Evolutionary conservation across 1,140 invertebrate species (phyloP).

Genomic region (Scaptodrosophila lebanonensis): DNA sequence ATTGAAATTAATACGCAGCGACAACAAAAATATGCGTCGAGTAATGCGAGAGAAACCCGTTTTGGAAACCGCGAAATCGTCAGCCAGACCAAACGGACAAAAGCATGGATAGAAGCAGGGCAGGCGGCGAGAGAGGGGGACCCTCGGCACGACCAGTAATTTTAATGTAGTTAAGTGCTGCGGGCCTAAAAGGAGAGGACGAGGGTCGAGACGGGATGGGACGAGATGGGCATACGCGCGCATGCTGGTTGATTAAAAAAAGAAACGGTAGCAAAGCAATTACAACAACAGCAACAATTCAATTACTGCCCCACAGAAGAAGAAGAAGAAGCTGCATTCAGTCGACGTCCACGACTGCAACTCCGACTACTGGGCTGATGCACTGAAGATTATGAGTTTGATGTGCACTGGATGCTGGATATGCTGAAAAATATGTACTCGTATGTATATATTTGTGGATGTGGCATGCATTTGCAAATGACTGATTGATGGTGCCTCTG

Average conservation of each 20-base stretch:
- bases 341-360: constrained; percentile 1
- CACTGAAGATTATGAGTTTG: constrained; percentile 37
- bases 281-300: constrained; percentile 75
- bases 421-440: too few relatives aligned
- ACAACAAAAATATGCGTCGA: constrained; percentile 66
- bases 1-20: constrained; percentile 72
- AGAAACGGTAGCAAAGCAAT: constrained; percentile 71
- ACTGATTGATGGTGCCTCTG: too few relatives aligned
- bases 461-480: too few relatives aligned
- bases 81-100: constrained; percentile 14
- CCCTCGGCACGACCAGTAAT: constrained; percentile 1
- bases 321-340: neutral
- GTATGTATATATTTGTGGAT: too few relatives aligned
- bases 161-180: constrained; percentile 53
- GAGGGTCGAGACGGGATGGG: neutral
- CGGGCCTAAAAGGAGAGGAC: neutral
- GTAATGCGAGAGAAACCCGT: constrained; percentile 51
- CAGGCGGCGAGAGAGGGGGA: constrained; percentile 1
- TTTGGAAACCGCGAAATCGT: constrained; percentile 47
- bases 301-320: constrained; percentile 45
- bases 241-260: constrained; percentile 48
- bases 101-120: neutral
- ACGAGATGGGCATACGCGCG: constrained; percentile 8
- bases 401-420: too few relatives aligned
- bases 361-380: too few relatives aligned